phyloP scores from a whole-genome alignment of 2,888 invertebrate species.

The Sialis lutaria region DNA sequence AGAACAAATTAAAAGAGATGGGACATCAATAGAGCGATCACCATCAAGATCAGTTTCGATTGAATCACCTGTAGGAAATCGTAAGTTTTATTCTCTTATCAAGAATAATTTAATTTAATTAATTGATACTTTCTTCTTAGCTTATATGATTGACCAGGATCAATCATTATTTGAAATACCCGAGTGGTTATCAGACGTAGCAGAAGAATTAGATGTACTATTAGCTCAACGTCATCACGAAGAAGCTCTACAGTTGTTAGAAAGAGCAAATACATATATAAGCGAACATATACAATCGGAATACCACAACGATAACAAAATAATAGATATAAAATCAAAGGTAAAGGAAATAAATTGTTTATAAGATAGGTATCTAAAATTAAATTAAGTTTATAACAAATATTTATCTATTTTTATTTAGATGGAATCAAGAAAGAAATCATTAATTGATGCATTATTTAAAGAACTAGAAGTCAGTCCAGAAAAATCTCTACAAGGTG shows the following conservation, averaged over 20 bases:
- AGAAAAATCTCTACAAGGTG: slow-evolving; percentile 80
- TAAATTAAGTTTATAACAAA: slow-evolving; percentile 1
- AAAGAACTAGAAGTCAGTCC: slow-evolving; percentile 80
- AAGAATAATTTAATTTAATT: neutral
- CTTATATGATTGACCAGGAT: slow-evolving; percentile 11
- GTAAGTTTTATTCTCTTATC: slow-evolving; percentile 15
- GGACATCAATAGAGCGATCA: slow-evolving; percentile 22
- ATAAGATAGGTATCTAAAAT: neutral
- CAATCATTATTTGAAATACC: slow-evolving; percentile 28
- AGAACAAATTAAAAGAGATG: slow-evolving; percentile 31
- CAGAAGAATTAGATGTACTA: slow-evolving; percentile 87
- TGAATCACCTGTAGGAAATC: slow-evolving; percentile 25
- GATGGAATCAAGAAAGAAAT: slow-evolving; percentile 54
- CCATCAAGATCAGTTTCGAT: slow-evolving; percentile 27
- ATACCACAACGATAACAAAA: slow-evolving; percentile 22
- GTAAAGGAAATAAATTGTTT: slow-evolving; percentile 9
- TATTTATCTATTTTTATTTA: slow-evolving; percentile 15
- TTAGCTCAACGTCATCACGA: slow-evolving; percentile 94
- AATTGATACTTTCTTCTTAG: slow-evolving; percentile 1
- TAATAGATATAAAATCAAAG: slow-evolving; percentile 31
- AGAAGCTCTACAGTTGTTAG: slow-evolving; percentile 70
- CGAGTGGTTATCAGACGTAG: slow-evolving; percentile 79
- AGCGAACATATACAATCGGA: slow-evolving; percentile 17
- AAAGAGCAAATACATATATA: slow-evolving; percentile 42
- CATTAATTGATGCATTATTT: slow-evolving; percentile 70